Base-by-base conservation (phyloP, 2,797 vertebrate genomes). In the Lophius americanus region DNA sequence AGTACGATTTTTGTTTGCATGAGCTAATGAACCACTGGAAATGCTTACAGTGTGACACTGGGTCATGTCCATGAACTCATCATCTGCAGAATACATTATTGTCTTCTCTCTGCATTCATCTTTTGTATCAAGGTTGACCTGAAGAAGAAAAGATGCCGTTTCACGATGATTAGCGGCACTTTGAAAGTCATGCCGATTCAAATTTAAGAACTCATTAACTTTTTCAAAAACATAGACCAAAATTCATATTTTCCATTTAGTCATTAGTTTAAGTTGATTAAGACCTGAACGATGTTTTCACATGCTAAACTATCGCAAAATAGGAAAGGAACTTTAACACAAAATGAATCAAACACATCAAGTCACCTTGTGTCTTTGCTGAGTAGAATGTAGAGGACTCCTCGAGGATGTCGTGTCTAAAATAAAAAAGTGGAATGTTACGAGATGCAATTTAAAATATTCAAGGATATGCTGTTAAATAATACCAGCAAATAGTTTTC, bases 11-110 rank as follows among this genome's bases (percentile, higher is more conserved):
- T 55, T 55, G 35, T 46, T 56, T 14, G 4, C 42, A 23, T 39
- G 23, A 51, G 51, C 51, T 7, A 64, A 42, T 8, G 83, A 65
- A 66, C 78, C 70, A 51, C 86, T 84, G 11, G 86, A 72, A 74
- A 96, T 96, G 73, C 93, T 51, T 2, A 94, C 84, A 0, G 95
- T 96, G 69, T 95, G 94, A 88, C 93, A 94, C 62, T 88, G 85
- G 56, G 96, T 98, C 88, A 96, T 91, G 59, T 98, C 96, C 95
- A 98, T 96, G 37, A 91, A 92, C 9, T 87, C 79, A 4, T 95
- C 94, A 64, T 92, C 94, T 71, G 91, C 92, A 0, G 90, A 76
- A 83, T 95, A 96, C 64, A 94, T 56, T 13, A 94, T 5, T 0
- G 95, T 96, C 83, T 89, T 93, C 61, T 96, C 92, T 50, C 64